phyloP scores from a whole-genome alignment of 2,113 vertebrate genomes.

The Catharus minimus region DNA sequence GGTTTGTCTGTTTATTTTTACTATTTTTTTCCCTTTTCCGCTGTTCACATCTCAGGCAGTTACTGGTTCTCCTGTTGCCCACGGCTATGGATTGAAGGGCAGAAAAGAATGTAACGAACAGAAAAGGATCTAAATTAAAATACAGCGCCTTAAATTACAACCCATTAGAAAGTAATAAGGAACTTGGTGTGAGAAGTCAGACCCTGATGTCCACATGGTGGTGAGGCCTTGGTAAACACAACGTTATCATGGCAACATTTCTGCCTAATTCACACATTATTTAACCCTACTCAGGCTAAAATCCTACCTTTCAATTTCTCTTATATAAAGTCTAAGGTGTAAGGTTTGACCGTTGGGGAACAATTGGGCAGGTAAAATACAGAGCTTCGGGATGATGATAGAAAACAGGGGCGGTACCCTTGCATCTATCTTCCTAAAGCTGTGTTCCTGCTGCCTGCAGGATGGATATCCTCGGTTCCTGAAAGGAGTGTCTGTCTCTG shows the following conservation, averaged over 20 bases:
- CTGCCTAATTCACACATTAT: conserved; percentile 16
- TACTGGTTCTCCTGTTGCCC: background rate
- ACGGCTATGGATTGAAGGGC: background rate
- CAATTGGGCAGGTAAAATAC: background rate
- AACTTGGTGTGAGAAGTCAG: background rate
- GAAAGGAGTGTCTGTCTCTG: background rate
- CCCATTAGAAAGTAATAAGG: background rate
- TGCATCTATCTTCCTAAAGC: background rate
- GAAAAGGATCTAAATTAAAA: background rate
- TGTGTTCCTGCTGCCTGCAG: background rate
- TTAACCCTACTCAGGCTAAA: background rate
- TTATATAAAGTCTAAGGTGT: background rate
- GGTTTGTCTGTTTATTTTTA: background rate
- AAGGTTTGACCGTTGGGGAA: background rate
- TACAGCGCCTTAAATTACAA: background rate
- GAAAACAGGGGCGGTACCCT: background rate
- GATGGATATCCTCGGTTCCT: background rate
- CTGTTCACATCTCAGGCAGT: background rate
- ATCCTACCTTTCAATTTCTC: background rate
- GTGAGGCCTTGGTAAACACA: background rate
- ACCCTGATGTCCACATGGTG: background rate
- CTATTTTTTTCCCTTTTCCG: background rate
- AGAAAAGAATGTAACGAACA: background rate
- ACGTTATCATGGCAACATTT: background rate
- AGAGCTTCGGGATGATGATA: background rate